Evolutionary conservation across 1,140 invertebrate genomes (phyloP).

Genomic region (Gonatopus flavifemur): DNA sequence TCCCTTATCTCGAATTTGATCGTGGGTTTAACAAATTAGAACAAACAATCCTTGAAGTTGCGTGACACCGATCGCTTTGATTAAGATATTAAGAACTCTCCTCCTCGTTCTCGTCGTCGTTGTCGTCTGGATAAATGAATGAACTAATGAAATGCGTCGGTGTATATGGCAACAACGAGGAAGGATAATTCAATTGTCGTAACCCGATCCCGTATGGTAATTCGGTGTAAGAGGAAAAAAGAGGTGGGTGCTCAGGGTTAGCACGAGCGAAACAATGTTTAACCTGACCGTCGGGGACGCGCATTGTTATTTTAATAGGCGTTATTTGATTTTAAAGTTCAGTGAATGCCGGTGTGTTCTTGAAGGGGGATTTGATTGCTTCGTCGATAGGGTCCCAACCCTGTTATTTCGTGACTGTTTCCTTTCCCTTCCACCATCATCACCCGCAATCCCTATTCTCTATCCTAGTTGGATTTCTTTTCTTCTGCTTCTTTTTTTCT

Average conservation of each 20-base stretch:
- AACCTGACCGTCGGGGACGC: slow-evolving; percentile 47
- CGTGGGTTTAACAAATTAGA: too few species aligned
- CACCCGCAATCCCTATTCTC: slow-evolving; percentile 39
- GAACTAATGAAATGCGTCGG: too few species aligned
- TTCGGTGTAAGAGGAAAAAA: slow-evolving; percentile 18
- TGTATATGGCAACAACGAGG: slow-evolving; percentile 35
- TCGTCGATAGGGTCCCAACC: slow-evolving; percentile 52
- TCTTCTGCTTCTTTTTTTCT: background rate
- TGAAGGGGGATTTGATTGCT: slow-evolving; percentile 56
- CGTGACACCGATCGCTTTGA: slow-evolving; percentile 10
- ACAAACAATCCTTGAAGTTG: background rate
- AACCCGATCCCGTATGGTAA: slow-evolving; percentile 59
- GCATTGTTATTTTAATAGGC: slow-evolving; percentile 61
- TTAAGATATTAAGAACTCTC: slow-evolving; percentile 34
- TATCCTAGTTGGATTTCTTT: slow-evolving; percentile 13
- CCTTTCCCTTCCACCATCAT: background rate
- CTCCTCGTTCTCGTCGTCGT: slow-evolving; percentile 15
- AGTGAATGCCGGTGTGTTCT: slow-evolving; percentile 54
- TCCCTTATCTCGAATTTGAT: too few species aligned
- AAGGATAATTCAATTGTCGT: slow-evolving; percentile 55
- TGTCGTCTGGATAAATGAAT: background rate
- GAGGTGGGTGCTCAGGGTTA: slow-evolving; percentile 22
- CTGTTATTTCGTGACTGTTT: slow-evolving; percentile 45
- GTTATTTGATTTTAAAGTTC: slow-evolving; percentile 61
- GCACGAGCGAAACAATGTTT: slow-evolving; percentile 56